A percentile compares a stretch with the other conserved stretches of the same genome.
Conservation (phyloP, 2,113 vertebrate genomes). For the Noturus placidus region DNA sequence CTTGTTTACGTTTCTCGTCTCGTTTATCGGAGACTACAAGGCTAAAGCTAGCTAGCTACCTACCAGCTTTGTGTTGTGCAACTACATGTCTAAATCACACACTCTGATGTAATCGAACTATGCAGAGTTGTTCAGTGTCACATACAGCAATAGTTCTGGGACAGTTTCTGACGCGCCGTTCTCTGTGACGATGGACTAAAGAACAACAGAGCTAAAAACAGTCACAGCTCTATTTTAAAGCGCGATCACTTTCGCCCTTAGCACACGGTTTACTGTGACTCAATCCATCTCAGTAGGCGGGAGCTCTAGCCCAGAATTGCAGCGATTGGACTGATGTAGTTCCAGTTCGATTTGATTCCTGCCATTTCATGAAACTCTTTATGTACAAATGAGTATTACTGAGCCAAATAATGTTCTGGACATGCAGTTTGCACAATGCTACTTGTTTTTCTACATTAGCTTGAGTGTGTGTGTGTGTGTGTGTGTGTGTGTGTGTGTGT, state of each 20-base stretch:
- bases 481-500: background rate
- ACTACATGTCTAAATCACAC: background rate
- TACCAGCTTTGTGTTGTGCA: background rate
- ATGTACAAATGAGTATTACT: background rate
- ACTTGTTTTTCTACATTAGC: background rate
- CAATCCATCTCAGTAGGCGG: background rate
- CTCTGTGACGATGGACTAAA: background rate
- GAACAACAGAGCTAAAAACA: background rate
- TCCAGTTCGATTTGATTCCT: background rate
- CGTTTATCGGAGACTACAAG: background rate
- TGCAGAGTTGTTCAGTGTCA: background rate
- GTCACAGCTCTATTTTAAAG: background rate
- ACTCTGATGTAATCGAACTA: background rate
- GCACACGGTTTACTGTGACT: background rate
- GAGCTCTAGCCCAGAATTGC: background rate
- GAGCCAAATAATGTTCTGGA: background rate
- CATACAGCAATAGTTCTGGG: background rate
- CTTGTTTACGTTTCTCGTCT: no score
- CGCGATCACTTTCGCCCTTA: background rate
- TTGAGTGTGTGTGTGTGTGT: background rate
- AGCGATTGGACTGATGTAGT: background rate
- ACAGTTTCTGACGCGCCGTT: background rate
- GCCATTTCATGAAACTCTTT: background rate
- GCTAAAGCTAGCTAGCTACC: background rate
- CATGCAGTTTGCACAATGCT: background rate